A percentile compares a stretch with the other conserved stretches of the same genome.
phyloP scores from a whole-genome alignment of 2,888 invertebrate genomes.

The Tachina lurida region DNA sequence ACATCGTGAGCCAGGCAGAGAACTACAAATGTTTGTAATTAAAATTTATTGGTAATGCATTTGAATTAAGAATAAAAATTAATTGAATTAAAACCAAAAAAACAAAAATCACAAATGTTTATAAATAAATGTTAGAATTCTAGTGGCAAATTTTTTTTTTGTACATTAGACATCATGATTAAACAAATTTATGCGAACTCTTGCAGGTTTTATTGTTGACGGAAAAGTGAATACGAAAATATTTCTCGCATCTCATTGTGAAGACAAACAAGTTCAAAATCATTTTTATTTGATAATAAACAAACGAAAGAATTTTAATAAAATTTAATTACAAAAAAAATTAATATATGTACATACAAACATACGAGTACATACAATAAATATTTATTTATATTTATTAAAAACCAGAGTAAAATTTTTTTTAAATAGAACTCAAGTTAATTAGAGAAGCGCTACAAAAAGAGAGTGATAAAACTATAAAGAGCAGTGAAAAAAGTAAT shows the following conservation, averaged over 20 bases:
- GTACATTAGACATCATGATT: constrained; percentile 70
- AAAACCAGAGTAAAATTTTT: constrained; percentile 43
- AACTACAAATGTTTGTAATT: constrained; percentile 72
- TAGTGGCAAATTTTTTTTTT: constrained; percentile 62
- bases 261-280: constrained; percentile 73
- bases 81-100: constrained; percentile 56
- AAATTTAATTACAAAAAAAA: constrained; percentile 42
- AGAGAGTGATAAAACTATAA: constrained; percentile 5
- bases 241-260: constrained; percentile 74
- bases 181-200: constrained; percentile 66
- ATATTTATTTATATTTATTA: constrained; percentile 14
- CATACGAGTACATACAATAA: neutral
- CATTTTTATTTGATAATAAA: constrained; percentile 52
- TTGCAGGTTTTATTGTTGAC: constrained; percentile 62
- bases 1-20: too few species aligned
- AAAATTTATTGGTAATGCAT: constrained; percentile 76
- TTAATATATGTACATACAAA: constrained; percentile 1
- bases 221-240: constrained; percentile 67
- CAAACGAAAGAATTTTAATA: constrained; percentile 57
- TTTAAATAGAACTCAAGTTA: constrained; percentile 59
- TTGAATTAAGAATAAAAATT: constrained; percentile 60
- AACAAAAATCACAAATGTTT: constrained; percentile 47
- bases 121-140: constrained; percentile 63
- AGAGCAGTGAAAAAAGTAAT: constrained; percentile 18
- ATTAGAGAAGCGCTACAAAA: constrained; percentile 7